Evolutionary conservation across 2,113 vertebrate genomes (phyloP).

Genomic region (Maccullochella peelii): DNA sequence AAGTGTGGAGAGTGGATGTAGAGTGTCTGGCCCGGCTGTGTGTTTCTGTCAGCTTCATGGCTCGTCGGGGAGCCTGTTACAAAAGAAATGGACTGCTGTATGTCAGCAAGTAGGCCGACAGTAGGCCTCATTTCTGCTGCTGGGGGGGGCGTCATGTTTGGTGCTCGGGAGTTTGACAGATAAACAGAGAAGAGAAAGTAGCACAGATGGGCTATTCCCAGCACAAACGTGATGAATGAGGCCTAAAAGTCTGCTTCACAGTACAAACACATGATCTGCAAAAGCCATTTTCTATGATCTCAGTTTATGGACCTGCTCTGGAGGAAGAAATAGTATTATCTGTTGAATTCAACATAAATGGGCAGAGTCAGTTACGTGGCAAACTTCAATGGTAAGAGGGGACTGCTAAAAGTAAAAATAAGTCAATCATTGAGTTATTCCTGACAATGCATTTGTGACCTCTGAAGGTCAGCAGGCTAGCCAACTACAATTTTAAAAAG

Average conservation of each 20-base stretch:
- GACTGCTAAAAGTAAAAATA: too few species aligned
- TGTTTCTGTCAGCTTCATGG: constrained; percentile 59
- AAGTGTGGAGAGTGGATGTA: constrained; percentile 6
- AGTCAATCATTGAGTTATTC: not conserved
- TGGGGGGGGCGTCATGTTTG: not conserved
- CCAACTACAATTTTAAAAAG: not conserved
- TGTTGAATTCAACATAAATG: constrained; percentile 9
- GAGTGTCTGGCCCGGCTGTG: constrained; percentile 27
- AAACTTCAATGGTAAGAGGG: not conserved
- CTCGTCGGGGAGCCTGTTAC: constrained; percentile 31
- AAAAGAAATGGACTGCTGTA: constrained; percentile 56
- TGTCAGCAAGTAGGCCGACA: constrained; percentile 20
- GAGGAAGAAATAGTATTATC: constrained; percentile 5
- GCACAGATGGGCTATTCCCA: constrained; percentile 8
- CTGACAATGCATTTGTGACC: not conserved
- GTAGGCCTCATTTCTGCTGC: constrained; percentile 31
- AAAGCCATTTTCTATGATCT: constrained; percentile 5
- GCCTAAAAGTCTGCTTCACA: constrained; percentile 10
- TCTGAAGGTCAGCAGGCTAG: not conserved
- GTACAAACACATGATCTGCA: constrained; percentile 25
- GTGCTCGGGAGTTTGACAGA: not conserved
- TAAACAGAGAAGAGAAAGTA: constrained; percentile 20
- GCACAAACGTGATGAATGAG: constrained; percentile 26
- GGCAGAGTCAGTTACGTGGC: not conserved
- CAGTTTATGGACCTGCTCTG: not conserved